phyloP scores from a whole-genome alignment of 2,113 vertebrate species.

The Poeciliopsis turrubarensis region DNA sequence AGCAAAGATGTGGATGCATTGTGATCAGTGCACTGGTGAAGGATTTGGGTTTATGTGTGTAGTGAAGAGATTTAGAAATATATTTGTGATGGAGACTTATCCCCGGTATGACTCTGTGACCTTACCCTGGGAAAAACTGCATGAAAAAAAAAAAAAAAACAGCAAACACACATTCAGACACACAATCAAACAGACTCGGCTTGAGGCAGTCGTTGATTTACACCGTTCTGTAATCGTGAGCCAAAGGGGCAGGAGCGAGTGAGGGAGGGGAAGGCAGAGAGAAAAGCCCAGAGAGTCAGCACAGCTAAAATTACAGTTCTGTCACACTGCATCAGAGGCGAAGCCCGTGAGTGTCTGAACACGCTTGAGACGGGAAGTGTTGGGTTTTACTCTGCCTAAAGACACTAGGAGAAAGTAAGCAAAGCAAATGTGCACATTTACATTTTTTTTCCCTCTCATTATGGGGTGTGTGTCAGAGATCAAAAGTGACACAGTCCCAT shows the following conservation, averaged over 20 bases:
- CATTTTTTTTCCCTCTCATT: background rate
- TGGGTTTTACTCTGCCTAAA: slow-evolving; percentile 52
- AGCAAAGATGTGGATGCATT: slow-evolving; percentile 11
- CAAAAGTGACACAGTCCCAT: background rate
- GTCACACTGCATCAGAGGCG: slow-evolving; percentile 64
- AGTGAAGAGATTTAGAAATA: slow-evolving; percentile 39
- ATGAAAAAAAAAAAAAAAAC: slow-evolving; percentile 31
- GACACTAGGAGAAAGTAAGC: slow-evolving; percentile 52
- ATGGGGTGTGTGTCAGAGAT: background rate
- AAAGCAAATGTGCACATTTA: slow-evolving; percentile 33
- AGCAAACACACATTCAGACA: slow-evolving; percentile 16
- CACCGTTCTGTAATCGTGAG: slow-evolving; percentile 61
- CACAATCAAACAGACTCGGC: slow-evolving; percentile 44
- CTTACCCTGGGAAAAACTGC: slow-evolving; percentile 48
- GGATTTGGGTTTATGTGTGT: slow-evolving; percentile 17
- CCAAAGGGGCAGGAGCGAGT: slow-evolving; percentile 52
- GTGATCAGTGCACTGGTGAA: slow-evolving; percentile 1
- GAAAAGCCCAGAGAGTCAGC: slow-evolving; percentile 64
- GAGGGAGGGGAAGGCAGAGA: slow-evolving; percentile 21
- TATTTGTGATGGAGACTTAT: slow-evolving; percentile 49
- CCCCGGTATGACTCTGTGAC: slow-evolving; percentile 49
- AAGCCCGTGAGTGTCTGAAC: slow-evolving; percentile 47
- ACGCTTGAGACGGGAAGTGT: slow-evolving; percentile 35
- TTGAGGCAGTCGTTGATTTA: slow-evolving; percentile 53
- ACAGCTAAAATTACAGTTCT: slow-evolving; percentile 74